Percentiles rank a stretch among this genome's conserved stretches.
Conservation (phyloP, 2,113 vertebrate species). For the Paradoxurus hermaphroditus region DNA sequence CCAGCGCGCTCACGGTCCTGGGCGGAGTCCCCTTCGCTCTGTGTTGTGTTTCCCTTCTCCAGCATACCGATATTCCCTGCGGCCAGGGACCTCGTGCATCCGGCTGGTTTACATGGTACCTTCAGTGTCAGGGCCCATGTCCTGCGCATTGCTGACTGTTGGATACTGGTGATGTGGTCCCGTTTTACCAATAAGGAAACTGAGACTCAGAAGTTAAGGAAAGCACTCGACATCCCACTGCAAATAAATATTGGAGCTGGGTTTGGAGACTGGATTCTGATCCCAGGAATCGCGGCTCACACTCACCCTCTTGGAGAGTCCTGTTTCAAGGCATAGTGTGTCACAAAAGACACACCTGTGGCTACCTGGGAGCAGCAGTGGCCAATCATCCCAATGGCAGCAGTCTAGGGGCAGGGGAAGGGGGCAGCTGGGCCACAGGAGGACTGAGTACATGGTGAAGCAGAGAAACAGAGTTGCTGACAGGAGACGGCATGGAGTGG, state of each 20-base stretch:
- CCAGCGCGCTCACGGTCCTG: too few species aligned
- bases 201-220: background rate
- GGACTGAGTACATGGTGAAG: background rate
- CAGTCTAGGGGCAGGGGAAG: background rate
- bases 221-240: background rate
- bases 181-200: background rate
- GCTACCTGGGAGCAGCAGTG: background rate
- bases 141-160: background rate
- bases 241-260: background rate
- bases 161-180: background rate
- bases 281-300: background rate
- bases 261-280: background rate
- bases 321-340: background rate
- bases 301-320: background rate
- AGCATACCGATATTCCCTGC: accelerated
- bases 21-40: background rate
- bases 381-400: background rate
- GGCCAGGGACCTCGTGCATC: too few species aligned
- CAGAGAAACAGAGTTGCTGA: background rate
- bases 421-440: background rate
- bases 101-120: background rate
- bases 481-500: background rate
- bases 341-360: background rate
- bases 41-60: background rate
- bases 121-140: background rate